Percentiles rank a stretch among this genome's conserved stretches.
phyloP scores from a whole-genome alignment of 2,888 invertebrate species.

The Drosophila atroscutellata region DNA sequence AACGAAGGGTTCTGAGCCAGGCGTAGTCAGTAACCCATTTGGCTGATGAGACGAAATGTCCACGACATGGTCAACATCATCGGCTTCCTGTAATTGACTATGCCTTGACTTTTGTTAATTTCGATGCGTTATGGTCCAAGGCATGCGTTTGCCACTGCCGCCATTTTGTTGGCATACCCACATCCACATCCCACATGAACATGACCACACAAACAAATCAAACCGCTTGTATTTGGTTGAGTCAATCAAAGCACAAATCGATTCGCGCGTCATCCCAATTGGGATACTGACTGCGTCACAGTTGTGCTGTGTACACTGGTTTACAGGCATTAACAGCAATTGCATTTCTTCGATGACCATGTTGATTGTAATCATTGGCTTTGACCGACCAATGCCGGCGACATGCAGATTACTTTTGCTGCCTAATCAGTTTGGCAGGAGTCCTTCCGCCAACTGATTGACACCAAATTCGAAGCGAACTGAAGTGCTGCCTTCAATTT shows the following conservation, averaged over 20 bases:
- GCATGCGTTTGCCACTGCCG: constrained; percentile 51
- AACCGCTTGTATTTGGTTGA: constrained; percentile 45
- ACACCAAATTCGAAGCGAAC: constrained; percentile 19
- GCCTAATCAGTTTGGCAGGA: constrained; percentile 42
- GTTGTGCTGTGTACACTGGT: constrained; percentile 1
- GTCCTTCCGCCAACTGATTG: constrained; percentile 40
- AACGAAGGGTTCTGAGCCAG: constrained; percentile 9
- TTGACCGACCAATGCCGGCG: constrained; percentile 15
- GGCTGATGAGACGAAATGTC: constrained; percentile 49
- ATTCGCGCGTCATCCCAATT: constrained; percentile 51
- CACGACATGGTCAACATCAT: constrained; percentile 47
- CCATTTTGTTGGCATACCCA: constrained; percentile 51
- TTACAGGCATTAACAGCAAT: constrained; percentile 64
- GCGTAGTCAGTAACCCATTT: constrained; percentile 40
- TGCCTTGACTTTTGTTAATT: constrained; percentile 74
- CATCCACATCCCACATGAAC: neutral
- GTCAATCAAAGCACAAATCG: constrained; percentile 71
- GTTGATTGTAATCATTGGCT: constrained; percentile 61
- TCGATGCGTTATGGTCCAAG: constrained; percentile 60
- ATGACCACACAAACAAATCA: constrained; percentile 14
- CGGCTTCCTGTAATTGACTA: constrained; percentile 57
- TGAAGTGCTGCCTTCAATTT: constrained; percentile 7
- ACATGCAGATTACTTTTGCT: constrained; percentile 39
- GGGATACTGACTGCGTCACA: constrained; percentile 47
- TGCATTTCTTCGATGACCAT: constrained; percentile 49